Evolutionary conservation across 2,113 vertebrate species (phyloP), one percentile per base, ranked within the genome.

Genomic region (Mesoclemmys tuberculata): DNA sequence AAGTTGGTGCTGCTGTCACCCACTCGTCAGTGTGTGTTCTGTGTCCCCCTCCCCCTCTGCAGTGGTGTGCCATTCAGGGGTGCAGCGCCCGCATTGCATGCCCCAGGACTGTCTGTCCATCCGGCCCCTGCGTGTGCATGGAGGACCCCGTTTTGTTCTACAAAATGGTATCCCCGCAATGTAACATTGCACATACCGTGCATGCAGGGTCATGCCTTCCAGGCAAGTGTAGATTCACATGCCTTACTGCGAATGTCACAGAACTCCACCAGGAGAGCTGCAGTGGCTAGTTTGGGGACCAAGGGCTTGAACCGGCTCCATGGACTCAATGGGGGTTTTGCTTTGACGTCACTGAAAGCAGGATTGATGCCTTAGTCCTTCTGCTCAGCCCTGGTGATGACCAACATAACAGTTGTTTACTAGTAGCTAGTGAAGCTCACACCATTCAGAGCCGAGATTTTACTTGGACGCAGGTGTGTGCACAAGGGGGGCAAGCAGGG

Each of bases 1-100:
- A 97, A 99, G 99, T 98, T 80, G 79, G 21, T 24, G n/a, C 77
- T 56, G 51, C 74, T 51, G 24, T 80, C 3, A 2, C 24, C 38
- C 38, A 41, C 68, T 24, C 21, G 9, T 74, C 19, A 21, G 55
- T 58, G 58, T 61, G 58, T 61, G 58, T 29, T 13, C 2, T 14
- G 27, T 12, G 58, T 31, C 58, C 58, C 13, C 6, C 29, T 29
- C 58, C 31, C 6, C 12, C 56, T 58, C 27, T 58, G 56, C 49
- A 49, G 49, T 49, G 46, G 49, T 49, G 49, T 49, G 49, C 27
- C 56, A 58, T 58, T 27, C 56, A 58, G 11, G 56, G 31, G 31
- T 31, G 10, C 29, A 35, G 13, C 13, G 8, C 16, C n/a, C 35
- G 16, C 61, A n/a, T 35, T 68, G 3, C 35, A 19, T 68, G 35